Percentiles rank a stretch among this genome's conserved stretches.
Evolutionary conservation across 2,888 invertebrate species (phyloP).

Genomic region (Leptarthrus brevirostris): DNA sequence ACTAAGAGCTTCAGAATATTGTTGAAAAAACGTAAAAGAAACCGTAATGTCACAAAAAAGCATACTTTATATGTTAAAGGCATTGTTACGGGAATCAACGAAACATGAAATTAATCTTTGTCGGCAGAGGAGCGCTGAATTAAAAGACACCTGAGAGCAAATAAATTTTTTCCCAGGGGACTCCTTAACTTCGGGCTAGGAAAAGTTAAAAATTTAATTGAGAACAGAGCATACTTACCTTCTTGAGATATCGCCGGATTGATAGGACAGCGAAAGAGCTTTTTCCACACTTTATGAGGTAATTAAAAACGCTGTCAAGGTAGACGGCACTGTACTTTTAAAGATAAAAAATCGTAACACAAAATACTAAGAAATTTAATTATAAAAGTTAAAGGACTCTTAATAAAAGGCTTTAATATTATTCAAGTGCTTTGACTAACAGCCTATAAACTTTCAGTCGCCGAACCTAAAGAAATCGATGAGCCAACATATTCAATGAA

Average conservation of each 20-base stretch:
- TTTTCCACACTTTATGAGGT: neutral
- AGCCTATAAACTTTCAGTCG: too few species aligned
- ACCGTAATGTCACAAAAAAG: constrained; percentile 2
- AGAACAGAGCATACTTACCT: constrained; percentile 28
- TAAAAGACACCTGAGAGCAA: constrained; percentile 43
- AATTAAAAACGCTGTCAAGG: constrained; percentile 15
- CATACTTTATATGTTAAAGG: constrained; percentile 35
- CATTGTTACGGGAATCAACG: constrained; percentile 43
- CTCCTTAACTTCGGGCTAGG: constrained; percentile 18
- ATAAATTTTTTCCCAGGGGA: constrained; percentile 35
- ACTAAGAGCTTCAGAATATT: constrained; percentile 19
- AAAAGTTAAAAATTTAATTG: constrained; percentile 42
- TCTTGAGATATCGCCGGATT: neutral
- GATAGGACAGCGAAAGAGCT: neutral
- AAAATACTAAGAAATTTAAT: too few species aligned
- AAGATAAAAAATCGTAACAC: too few species aligned
- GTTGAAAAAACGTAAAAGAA: constrained; percentile 3
- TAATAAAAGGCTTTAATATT: too few species aligned
- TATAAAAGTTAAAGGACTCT: too few species aligned
- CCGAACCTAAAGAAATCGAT: too few species aligned
- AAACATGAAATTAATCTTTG: constrained; percentile 48
- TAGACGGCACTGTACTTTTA: too few species aligned
- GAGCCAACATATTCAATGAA: too few species aligned
- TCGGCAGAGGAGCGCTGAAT: constrained; percentile 31
- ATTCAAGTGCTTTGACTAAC: too few species aligned